Conservation (phyloP, 1,140 invertebrate species). For the Drosophila sp. region DNA sequence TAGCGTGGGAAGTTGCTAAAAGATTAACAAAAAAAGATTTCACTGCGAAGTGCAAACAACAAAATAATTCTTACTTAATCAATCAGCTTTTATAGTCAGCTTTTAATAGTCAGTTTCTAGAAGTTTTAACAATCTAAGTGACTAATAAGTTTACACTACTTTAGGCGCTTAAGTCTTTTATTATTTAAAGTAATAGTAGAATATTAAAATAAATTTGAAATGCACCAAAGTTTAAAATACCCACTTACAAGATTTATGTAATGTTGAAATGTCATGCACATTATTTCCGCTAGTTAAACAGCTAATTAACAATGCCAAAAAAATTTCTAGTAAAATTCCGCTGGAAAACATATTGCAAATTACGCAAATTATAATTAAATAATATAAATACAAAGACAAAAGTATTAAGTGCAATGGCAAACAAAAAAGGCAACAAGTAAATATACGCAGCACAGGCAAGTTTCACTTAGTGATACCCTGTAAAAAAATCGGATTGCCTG, state of each 20-base stretch:
- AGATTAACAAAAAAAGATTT: background rate
- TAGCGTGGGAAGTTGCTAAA: constrained; percentile 26
- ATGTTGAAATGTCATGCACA: too few species aligned
- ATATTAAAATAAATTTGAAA: too few species aligned
- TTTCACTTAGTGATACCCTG: background rate
- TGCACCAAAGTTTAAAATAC: background rate
- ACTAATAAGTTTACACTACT: too few species aligned
- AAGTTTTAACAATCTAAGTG: too few species aligned
- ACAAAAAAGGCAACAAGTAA: background rate
- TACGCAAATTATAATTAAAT: constrained; percentile 19
- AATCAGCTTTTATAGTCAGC: background rate
- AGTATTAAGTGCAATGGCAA: constrained; percentile 13
- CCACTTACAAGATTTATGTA: constrained; percentile 2
- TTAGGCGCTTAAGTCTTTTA: too few species aligned
- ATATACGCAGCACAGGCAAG: background rate
- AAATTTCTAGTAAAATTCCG: constrained; percentile 22
- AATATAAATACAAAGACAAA: constrained; percentile 7
- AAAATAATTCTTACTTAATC: background rate
- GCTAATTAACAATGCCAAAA: constrained; percentile 13
- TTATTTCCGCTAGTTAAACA: constrained; percentile 3
- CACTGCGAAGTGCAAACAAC: background rate
- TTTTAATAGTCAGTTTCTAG: background rate
- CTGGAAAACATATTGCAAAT: constrained; percentile 1
- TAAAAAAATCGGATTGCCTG: background rate
- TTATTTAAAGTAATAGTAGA: too few species aligned